Percentiles rank a stretch among this genome's conserved stretches.
Conservation (phyloP, 2,888 invertebrate genomes). For the Tetropium fuscum region DNA sequence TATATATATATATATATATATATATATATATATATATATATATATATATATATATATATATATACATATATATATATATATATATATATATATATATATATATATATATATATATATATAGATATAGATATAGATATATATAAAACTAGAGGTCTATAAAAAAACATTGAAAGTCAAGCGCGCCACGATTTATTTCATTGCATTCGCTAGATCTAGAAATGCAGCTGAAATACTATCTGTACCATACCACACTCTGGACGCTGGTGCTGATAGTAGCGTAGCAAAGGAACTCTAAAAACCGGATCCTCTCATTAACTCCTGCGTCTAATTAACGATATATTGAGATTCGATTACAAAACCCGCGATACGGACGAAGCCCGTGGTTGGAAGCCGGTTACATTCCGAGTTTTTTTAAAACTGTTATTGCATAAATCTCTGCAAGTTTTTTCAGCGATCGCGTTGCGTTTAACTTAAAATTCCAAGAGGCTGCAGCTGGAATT, state of each 20-base stretch:
- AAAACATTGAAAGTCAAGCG: conserved; percentile 33
- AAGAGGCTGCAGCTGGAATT: conserved; percentile 1
- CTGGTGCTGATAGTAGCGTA: conserved; percentile 32
- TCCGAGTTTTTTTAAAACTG: conserved; percentile 37
- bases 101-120: too few species aligned
- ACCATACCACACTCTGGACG: conserved; percentile 42
- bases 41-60: too few species aligned
- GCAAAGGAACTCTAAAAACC: conserved; percentile 43
- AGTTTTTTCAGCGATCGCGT: conserved; percentile 28
- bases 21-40: too few species aligned
- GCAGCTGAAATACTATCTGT: conserved; percentile 42
- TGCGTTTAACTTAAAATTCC: conserved; percentile 31
- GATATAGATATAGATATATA: too few species aligned
- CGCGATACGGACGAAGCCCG: conserved; percentile 44
- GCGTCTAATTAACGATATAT: conserved; percentile 52
- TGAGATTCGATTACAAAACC: conserved; percentile 49
- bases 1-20: too few species aligned
- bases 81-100: too few species aligned
- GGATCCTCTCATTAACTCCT: conserved; percentile 50
- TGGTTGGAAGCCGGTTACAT: conserved; percentile 48
- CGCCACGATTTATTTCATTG: conserved; percentile 42
- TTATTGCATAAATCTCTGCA: conserved; percentile 43
- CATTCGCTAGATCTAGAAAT: conserved; percentile 32
- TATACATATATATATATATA: too few species aligned
- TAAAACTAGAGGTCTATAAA: too few species aligned